Base-by-base conservation (phyloP, 1,140 invertebrate species). In the Pseudoatta argentina region DNA sequence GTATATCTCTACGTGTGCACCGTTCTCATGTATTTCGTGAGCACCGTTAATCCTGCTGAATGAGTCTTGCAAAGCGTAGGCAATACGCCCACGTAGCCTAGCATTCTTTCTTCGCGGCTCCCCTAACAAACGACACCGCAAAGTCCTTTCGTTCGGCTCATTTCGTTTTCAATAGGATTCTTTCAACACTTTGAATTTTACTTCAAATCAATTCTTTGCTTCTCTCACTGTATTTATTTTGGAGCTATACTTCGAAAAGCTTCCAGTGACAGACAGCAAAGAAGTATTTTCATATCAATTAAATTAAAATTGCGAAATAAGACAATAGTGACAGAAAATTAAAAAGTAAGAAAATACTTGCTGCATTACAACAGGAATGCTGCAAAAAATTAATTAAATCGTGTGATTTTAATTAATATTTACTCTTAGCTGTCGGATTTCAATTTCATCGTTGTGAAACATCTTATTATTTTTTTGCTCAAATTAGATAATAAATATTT, bases 31-130 rank as follows among this genome's bases (percentile, higher is more conserved):
- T 73, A 83, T 83, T 83, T 72, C 14, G 69, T 83, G 79, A 83
- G 39, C 79, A 82, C 79, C 67, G 79, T 82, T 82, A 82, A 83
- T 83, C 79, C 79, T 83, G 67, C 79, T 61, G 69, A 83, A 73
- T 83, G 69, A 69, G 27, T 61, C 79, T 83, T 83, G 79, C 55
- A 82, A 82, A 82, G 67, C 55, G 67, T 82, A 72, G 67, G 67
- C 67, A 75, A 83, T 75, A 75, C 39, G 69, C 79, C 55, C 79
- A 83, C 79, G 69, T 75, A 61, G 79, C 67, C 67, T 83, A 83
- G 79, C 69, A 75, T 83, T 83, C 55, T 75, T 75, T 83, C 79
- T 75, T 75, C 79, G 79, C 79, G 79, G 79, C 69, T 83, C 79
- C 69, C 14, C 55, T 83, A 83, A 83, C 79, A 83, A 83, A 63